Percentiles rank a stretch among this genome's conserved stretches.
Evolutionary conservation across 2,113 vertebrate species (phyloP).

Genomic region (Paramormyrops kingsleyae): DNA sequence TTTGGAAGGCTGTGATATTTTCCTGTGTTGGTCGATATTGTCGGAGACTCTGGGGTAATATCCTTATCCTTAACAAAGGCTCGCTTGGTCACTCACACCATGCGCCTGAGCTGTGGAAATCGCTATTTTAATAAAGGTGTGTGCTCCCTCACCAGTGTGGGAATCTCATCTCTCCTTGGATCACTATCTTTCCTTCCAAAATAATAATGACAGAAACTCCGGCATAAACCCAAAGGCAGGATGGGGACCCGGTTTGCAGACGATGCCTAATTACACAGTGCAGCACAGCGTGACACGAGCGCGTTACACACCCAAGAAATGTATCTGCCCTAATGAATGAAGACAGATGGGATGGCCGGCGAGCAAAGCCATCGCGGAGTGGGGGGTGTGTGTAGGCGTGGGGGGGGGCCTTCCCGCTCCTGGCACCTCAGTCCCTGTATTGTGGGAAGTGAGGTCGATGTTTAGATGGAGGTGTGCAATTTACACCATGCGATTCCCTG

Average conservation of each 20-base stretch:
- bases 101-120: neutral
- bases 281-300: conserved; percentile 58
- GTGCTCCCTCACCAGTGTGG: neutral
- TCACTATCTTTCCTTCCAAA: neutral
- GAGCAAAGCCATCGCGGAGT: conserved; percentile 46
- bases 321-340: conserved; percentile 66
- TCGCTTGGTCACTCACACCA: neutral
- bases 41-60: neutral
- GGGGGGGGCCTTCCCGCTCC: conserved; percentile 45
- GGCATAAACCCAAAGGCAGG: neutral
- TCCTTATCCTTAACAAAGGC: neutral
- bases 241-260: conserved; percentile 14
- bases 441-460: conserved; percentile 48
- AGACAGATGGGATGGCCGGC: conserved; percentile 59
- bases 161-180: neutral
- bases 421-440: conserved; percentile 50
- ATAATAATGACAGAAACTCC: neutral
- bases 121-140: neutral
- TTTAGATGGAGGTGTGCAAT: conserved; percentile 54
- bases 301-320: conserved; percentile 57
- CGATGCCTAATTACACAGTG: conserved; percentile 61
- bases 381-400: neutral
- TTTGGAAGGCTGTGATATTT: neutral
- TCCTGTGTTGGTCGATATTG: neutral
- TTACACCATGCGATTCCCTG: conserved; percentile 50